Percentiles rank a stretch among this genome's conserved stretches.
phyloP scores from a whole-genome alignment of 2,113 vertebrate genomes.

The Corythoichthys haematopterus region DNA sequence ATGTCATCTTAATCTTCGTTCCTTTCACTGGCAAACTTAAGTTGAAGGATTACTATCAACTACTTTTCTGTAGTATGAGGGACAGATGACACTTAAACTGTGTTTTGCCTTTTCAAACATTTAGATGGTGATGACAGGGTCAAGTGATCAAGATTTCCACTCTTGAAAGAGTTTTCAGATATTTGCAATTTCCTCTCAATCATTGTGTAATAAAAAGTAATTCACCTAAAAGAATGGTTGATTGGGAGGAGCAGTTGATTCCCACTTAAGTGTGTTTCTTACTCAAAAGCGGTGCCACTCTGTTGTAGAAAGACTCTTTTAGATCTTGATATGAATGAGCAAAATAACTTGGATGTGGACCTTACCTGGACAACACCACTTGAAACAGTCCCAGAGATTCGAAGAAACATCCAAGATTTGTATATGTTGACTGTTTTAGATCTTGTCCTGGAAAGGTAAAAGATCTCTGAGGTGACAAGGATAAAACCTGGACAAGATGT shows the following conservation, averaged over 20 bases:
- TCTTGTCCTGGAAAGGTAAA: conserved; percentile 1
- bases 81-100: too few species aligned
- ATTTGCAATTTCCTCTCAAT: not conserved
- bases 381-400: not conserved
- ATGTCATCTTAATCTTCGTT: too few species aligned
- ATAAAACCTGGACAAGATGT: not conserved
- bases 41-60: too few species aligned
- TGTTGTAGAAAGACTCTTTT: not conserved
- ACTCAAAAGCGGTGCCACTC: not conserved
- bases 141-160: too few species aligned
- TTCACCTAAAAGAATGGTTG: not conserved
- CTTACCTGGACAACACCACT: conserved; percentile 2
- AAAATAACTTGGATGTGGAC: not conserved
- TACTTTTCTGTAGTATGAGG: too few species aligned
- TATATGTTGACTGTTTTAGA: not conserved
- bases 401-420: conserved; percentile 2
- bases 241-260: not conserved
- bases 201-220: not conserved
- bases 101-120: too few species aligned
- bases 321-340: not conserved
- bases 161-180: too few species aligned
- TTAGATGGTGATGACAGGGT: too few species aligned
- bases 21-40: too few species aligned
- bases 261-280: not conserved
- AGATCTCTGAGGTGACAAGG: not conserved